Conservation (phyloP, 2,888 invertebrate genomes). For the Platycnemis pennipes region DNA sequence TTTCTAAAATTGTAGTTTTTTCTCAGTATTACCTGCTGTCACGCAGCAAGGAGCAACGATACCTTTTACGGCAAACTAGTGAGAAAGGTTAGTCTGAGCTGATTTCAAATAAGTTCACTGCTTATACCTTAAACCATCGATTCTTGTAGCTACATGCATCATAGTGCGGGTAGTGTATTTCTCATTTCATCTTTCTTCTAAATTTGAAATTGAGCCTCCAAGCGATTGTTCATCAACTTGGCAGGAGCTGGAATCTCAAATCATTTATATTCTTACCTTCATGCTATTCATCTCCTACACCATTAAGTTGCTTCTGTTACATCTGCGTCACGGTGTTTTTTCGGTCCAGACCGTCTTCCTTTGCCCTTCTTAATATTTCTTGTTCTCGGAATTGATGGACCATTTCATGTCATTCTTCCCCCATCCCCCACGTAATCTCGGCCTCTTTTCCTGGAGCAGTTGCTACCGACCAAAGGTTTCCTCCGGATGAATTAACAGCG, state of each 20-base stretch:
- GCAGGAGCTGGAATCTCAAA: neutral
- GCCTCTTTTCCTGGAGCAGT: neutral
- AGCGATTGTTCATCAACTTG: neutral
- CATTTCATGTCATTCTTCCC: neutral
- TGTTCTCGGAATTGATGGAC: slow-evolving; percentile 22
- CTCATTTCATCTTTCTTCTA: neutral
- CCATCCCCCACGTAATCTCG: neutral
- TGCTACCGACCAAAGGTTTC: neutral
- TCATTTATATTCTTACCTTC: neutral
- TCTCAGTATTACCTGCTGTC: too few species aligned
- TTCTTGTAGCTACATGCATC: too few species aligned
- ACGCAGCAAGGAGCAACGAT: too few species aligned
- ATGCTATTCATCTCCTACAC: neutral
- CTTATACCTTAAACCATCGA: too few species aligned
- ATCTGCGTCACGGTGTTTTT: neutral
- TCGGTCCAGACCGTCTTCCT: neutral
- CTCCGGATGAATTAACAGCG: neutral
- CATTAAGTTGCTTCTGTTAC: neutral
- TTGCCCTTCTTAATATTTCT: slow-evolving; percentile 21
- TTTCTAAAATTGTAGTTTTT: too few species aligned
- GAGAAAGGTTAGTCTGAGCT: too few species aligned
- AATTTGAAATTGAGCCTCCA: neutral
- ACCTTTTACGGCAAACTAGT: too few species aligned
- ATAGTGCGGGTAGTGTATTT: neutral
- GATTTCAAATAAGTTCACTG: too few species aligned